These are phyloP conservation scores for Monochamus saltuarius DNA, from an alignment of 1,140 invertebrate species.

Conservation along the genomic window DNA sequence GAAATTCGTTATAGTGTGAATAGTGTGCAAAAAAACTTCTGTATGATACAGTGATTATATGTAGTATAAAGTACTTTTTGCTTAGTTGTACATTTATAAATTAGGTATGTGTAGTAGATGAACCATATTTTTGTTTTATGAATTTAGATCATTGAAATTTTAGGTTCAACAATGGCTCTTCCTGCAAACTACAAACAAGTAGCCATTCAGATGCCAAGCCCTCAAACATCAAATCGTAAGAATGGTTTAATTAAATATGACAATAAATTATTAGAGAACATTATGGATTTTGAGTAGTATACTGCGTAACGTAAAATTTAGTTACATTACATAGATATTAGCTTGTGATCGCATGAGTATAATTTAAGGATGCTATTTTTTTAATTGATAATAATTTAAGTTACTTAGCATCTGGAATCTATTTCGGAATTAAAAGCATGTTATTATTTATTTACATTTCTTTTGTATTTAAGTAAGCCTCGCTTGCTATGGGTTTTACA, in stretches of 20 bases:
- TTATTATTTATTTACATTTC: constrained; percentile 7
- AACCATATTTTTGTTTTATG: too few relatives aligned
- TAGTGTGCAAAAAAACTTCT: too few relatives aligned
- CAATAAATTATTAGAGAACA: constrained; percentile 17
- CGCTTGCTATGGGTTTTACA: constrained; percentile 1
- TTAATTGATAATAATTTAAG: not conserved
- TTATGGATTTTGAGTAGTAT: constrained; percentile 19
- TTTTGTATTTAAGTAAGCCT: constrained; percentile 19
- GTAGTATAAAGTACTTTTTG: too few relatives aligned
- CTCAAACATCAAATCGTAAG: constrained; percentile 54
- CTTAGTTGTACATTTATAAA: too few relatives aligned
- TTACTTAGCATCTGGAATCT: constrained; percentile 22
- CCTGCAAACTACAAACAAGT: constrained; percentile 75
- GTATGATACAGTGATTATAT: too few relatives aligned
- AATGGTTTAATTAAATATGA: constrained; percentile 22
- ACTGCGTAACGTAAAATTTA: constrained; percentile 27
- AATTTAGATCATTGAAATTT: not conserved
- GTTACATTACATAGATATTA: constrained; percentile 29
- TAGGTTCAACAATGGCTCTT: constrained; percentile 60
- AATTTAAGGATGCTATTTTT: constrained; percentile 15
- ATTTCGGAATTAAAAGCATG: constrained; percentile 30
- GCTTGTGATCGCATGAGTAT: constrained; percentile 38
- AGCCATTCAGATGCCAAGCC: constrained; percentile 64
- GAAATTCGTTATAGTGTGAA: too few relatives aligned
- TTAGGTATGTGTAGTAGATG: too few relatives aligned